Percentiles rank a stretch among this genome's conserved stretches.
These are phyloP conservation scores for Mylabris sibirica DNA, from an alignment of 2,888 invertebrate species.

Conservation along the genomic window DNA sequence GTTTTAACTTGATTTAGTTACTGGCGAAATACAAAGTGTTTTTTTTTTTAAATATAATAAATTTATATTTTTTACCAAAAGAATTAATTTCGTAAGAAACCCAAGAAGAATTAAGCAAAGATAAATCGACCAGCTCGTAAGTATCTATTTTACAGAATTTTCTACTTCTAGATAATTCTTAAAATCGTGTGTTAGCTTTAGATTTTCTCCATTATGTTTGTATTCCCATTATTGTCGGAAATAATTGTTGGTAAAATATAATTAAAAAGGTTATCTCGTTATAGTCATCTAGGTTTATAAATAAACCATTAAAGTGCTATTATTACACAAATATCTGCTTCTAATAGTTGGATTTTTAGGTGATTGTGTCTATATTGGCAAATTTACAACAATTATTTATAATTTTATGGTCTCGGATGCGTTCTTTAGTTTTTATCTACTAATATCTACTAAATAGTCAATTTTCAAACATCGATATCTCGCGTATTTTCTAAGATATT, in stretches of 20 bases:
- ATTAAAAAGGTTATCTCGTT: slow-evolving; percentile 1
- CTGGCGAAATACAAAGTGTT: not conserved
- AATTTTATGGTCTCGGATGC: too few relatives aligned
- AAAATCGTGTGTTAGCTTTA: not conserved
- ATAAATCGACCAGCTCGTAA: not conserved
- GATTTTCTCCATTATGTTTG: not conserved
- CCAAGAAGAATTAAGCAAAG: not conserved
- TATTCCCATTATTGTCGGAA: not conserved
- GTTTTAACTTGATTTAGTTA: not conserved
- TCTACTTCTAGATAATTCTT: not conserved
- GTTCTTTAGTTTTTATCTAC: too few relatives aligned
- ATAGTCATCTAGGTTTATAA: not conserved
- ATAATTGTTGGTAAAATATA: not conserved
- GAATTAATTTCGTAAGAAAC: not conserved
- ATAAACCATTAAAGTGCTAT: not conserved
- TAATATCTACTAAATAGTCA: too few relatives aligned
- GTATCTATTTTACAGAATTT: not conserved
- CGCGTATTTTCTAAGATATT: too few relatives aligned
- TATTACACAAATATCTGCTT: not conserved
- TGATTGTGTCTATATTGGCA: too few relatives aligned
- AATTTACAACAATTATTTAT: too few relatives aligned
- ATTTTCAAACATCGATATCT: too few relatives aligned
- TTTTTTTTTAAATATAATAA: not conserved
- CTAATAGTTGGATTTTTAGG: not conserved
- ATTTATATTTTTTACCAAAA: not conserved